phyloP scores from a whole-genome alignment of 2,888 invertebrate species.

The Polylopha cassiicola region DNA sequence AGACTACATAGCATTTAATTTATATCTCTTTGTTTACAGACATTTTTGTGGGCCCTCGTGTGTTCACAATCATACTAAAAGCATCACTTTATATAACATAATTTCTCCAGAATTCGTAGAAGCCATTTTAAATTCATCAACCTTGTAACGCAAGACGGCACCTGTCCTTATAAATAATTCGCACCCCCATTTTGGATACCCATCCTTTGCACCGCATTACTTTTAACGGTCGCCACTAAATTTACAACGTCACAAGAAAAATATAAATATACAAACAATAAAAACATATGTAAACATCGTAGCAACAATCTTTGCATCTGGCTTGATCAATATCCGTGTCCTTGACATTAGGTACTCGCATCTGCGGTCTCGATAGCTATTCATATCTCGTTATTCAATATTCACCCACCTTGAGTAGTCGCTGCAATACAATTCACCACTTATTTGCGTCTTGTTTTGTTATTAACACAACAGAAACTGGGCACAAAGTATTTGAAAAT shows the following conservation, averaged over 20 bases:
- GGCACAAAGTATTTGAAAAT: slow-evolving; percentile 33
- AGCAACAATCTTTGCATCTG: slow-evolving; percentile 32
- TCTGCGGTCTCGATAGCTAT: slow-evolving; percentile 41
- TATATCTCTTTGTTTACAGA: too few relatives aligned
- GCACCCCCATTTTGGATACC: slow-evolving; percentile 40
- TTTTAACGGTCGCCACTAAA: slow-evolving; percentile 36
- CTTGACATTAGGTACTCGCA: slow-evolving; percentile 61
- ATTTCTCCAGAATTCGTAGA: slow-evolving; percentile 7
- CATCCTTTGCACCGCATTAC: slow-evolving; percentile 51
- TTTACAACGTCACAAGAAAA: slow-evolving; percentile 23
- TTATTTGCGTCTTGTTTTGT: slow-evolving; percentile 26
- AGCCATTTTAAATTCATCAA: slow-evolving; percentile 37
- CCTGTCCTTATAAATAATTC: slow-evolving; percentile 66
- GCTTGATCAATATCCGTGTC: slow-evolving; percentile 68
- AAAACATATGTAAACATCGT: slow-evolving; percentile 23
- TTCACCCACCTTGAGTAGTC: slow-evolving; percentile 52
- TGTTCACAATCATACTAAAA: background rate
- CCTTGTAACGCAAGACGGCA: slow-evolving; percentile 44
- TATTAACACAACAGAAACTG: slow-evolving; percentile 37
- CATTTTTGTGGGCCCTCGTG: too few relatives aligned
- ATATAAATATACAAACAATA: slow-evolving; percentile 21
- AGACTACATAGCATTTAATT: too few relatives aligned
- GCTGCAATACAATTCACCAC: slow-evolving; percentile 25
- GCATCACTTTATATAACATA: slow-evolving; percentile 3
- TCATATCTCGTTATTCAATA: slow-evolving; percentile 49